Evolutionary conservation across 1,140 invertebrate genomes (phyloP).

Genomic region (Zaprionus taronus): DNA sequence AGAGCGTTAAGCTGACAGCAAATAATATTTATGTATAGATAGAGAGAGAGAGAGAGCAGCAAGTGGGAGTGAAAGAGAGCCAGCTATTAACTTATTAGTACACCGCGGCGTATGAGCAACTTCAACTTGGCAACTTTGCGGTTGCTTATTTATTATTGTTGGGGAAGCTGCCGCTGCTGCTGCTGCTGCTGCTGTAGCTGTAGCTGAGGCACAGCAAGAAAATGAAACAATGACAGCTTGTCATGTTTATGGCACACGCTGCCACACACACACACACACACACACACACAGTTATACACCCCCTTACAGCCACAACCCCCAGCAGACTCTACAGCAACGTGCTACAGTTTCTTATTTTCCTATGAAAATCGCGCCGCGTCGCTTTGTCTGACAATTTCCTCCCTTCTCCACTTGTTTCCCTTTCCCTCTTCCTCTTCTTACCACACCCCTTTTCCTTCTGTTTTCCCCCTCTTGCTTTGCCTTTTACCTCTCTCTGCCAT

Average conservation of each 20-base stretch:
- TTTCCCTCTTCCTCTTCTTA: neutral
- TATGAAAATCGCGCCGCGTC: conserved; percentile 31
- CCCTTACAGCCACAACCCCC: neutral
- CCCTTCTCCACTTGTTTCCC: neutral
- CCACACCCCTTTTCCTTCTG: conserved; percentile 42
- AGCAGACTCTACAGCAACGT: neutral
- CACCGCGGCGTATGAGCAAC: conserved; percentile 73
- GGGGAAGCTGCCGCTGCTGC: neutral
- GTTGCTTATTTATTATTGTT: conserved; percentile 9
- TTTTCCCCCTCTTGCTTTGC: conserved; percentile 42
- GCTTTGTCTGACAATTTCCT: conserved; percentile 47
- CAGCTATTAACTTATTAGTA: conserved; percentile 78
- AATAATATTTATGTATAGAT: conserved; percentile 32
- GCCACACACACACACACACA: conserved; percentile 43
- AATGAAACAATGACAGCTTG: conserved; percentile 75
- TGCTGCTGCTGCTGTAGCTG: too few relatives aligned
- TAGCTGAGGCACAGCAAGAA: conserved; percentile 14
- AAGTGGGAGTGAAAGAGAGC: neutral
- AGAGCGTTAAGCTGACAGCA: conserved; percentile 50
- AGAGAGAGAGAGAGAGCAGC: conserved; percentile 3
- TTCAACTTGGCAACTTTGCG: conserved; percentile 27
- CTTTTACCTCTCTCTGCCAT: conserved; percentile 32
- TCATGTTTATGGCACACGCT: conserved; percentile 61
- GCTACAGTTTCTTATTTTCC: conserved; percentile 11
- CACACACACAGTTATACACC: conserved; percentile 15